Base-by-base conservation (phyloP, 2,113 vertebrate genomes). In the Semicossyphus pulcher region DNA sequence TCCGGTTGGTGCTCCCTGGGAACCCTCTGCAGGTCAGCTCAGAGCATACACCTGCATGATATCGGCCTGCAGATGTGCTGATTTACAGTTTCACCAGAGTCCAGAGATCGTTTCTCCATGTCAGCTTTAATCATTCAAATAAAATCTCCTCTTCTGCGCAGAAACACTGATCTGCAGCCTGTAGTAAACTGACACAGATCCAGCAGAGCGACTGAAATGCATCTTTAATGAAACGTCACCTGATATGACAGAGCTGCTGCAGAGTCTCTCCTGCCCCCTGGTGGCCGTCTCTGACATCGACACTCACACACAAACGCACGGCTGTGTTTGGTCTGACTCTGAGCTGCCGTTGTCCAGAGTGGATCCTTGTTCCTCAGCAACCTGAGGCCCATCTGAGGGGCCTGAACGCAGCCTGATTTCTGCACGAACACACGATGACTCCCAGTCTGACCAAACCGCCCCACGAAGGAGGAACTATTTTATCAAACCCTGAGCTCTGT, bases 261-360 rank as follows among this genome's bases (percentile, higher is more conserved):
- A 69, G 44, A 64, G 71, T 47, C 79, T 14, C 66, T 75, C 25
- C 60, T 83, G 86, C 87, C 84, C 69, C 76, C 84, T 85, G 62
- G 61, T 86, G 87, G 81, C 47, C 14, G 36, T 10, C 5, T 52
- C 15, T 15, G 11, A 20, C 8, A 28, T 20, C 28, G 6, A 36
- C 37, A 41, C 14, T 5, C 37, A 41, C 37, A 41, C 37, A 44
- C 18, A 44, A 16, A 44, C 41, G 8, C 63, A 47, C 10, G 36
- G 44, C 49, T 41, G 25, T 39, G 53, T 53, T 26, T 1, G 11
- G 12, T 23, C 14, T 45, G 25, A 56, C 60, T 54, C 26, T 34
- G 31, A 25, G 42, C 26, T 62, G 31, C 52, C 28, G 57, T 42
- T 39, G 65, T 49, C 48, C 45, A 45, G 47, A 76, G 58, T 29